A percentile compares a stretch with the other conserved stretches of the same genome.
These are phyloP conservation scores for Loxodonta africana DNA, from an alignment of 2,113 vertebrate genomes.

Conservation along the genomic window DNA sequence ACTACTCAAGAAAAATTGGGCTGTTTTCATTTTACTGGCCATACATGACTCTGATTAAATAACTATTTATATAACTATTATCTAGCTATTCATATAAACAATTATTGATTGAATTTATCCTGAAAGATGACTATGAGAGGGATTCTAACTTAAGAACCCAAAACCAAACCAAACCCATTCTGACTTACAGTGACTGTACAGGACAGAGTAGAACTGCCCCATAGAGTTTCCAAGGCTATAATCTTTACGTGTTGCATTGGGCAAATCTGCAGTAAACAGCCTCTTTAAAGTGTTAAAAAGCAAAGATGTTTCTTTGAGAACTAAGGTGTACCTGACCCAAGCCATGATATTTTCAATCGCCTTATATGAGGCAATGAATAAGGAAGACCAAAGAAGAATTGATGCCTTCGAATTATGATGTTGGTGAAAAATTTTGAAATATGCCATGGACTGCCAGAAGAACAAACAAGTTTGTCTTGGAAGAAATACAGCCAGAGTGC, in stretches of 20 bases:
- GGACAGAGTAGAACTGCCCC: background rate
- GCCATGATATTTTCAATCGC: no score
- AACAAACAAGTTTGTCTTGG: no score
- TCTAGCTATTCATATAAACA: constrained; percentile 16
- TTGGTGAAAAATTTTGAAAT: no score
- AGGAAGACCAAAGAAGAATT: no score
- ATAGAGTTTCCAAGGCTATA: background rate
- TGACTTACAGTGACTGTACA: background rate
- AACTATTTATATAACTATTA: background rate
- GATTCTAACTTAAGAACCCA: background rate
- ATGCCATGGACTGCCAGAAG: no score
- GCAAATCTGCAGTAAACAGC: no score
- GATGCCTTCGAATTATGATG: no score
- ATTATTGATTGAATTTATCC: background rate
- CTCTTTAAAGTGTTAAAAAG: no score
- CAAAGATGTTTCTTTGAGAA: no score
- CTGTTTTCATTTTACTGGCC: background rate
- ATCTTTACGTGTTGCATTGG: background rate
- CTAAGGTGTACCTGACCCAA: no score
- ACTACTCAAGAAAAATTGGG: background rate
- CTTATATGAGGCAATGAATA: no score
- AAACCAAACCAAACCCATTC: background rate
- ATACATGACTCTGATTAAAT: background rate
- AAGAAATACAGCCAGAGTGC: no score
- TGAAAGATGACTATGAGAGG: background rate